Conservation (phyloP, 2,113 vertebrate species). For the Parus major region DNA sequence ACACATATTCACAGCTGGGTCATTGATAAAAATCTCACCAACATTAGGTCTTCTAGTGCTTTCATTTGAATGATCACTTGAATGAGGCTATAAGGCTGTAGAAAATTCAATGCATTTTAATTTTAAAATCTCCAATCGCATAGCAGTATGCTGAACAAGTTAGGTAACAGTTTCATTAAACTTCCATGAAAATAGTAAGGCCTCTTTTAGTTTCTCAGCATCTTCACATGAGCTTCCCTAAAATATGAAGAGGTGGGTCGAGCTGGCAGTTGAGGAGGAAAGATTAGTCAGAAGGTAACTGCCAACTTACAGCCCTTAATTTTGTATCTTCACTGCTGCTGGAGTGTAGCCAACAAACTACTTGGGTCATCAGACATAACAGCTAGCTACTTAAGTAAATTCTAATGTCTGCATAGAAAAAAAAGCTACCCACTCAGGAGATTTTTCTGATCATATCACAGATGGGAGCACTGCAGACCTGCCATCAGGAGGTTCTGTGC, state of each 20-base stretch:
- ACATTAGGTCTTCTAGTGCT: background rate
- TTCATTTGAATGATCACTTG: background rate
- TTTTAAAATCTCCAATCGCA: background rate
- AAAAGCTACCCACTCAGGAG: constrained; percentile 5
- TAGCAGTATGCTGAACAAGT: background rate
- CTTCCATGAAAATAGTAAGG: background rate
- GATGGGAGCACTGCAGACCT: background rate
- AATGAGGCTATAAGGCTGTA: background rate
- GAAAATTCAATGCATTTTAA: background rate
- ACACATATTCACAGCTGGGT: background rate
- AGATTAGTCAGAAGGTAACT: constrained; percentile 43
- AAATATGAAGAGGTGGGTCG: constrained; percentile 13
- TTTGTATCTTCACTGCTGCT: constrained; percentile 18
- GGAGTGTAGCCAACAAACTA: constrained; percentile 6
- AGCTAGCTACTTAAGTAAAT: constrained; percentile 17
- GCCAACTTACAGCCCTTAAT: constrained; percentile 24
- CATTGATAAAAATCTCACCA: background rate
- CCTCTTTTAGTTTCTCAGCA: background rate
- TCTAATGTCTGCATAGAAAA: background rate
- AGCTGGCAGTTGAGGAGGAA: background rate
- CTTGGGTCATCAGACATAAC: constrained; percentile 47
- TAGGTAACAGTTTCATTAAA: background rate
- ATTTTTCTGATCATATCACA: background rate
- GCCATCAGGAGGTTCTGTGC: background rate
- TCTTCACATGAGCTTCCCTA: background rate